A percentile compares a stretch with the other conserved stretches of the same genome.
Evolutionary conservation across 2,113 vertebrate species (phyloP).

Genomic region (Nannospalax galili): DNA sequence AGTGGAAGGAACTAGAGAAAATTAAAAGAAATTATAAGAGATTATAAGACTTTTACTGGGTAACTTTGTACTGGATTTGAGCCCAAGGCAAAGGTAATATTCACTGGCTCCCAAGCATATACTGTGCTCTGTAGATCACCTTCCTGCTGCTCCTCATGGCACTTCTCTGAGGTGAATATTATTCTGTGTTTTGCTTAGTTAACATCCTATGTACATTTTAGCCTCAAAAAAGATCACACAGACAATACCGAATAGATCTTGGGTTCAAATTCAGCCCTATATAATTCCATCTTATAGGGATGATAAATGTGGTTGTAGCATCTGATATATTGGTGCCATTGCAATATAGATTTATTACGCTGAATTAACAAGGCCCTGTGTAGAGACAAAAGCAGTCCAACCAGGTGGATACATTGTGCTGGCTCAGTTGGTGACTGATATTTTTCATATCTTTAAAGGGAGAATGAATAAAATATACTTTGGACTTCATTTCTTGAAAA

Average conservation of each 20-base stretch:
- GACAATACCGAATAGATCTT: no score
- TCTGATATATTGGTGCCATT: neutral
- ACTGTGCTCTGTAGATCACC: neutral
- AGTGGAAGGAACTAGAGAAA: neutral
- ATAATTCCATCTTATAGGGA: neutral
- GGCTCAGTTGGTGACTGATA: neutral
- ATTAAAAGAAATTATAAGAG: neutral
- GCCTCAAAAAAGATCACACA: neutral
- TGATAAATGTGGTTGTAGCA: neutral
- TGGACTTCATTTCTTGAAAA: slow-evolving; percentile 32
- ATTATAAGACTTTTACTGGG: slow-evolving; percentile 4
- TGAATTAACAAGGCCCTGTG: neutral
- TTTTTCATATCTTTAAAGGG: slow-evolving; percentile 14
- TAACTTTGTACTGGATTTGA: neutral
- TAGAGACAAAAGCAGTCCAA: neutral
- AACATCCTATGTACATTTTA: neutral
- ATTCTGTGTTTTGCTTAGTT: slow-evolving; percentile 8
- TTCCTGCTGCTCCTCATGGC: neutral
- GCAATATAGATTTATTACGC: neutral
- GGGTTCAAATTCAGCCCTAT: neutral
- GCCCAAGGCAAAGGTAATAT: slow-evolving; percentile 1
- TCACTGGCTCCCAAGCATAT: neutral
- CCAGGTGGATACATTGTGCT: neutral
- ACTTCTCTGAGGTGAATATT: neutral
- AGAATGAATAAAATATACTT: slow-evolving; percentile 30